These are phyloP conservation scores for Synodontis membranacea DNA, from an alignment of 2,113 vertebrate species.

Conservation along the genomic window DNA sequence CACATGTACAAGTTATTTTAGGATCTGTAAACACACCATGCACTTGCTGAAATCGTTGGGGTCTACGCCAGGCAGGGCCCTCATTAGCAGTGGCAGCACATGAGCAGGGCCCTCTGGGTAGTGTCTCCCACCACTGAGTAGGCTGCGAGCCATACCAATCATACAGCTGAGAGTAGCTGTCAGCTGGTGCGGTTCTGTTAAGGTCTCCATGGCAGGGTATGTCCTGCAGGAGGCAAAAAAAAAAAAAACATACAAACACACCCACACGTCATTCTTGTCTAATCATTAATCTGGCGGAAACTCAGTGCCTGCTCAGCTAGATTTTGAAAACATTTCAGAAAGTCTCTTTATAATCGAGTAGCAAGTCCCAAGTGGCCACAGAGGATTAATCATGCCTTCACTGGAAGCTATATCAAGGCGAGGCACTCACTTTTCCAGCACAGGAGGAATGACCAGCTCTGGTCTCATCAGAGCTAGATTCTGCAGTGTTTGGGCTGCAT, in stretches of 20 bases:
- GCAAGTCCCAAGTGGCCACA: constrained; percentile 6
- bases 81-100: constrained; percentile 96
- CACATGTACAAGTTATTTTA: background rate
- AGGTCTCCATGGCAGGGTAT: constrained; percentile 93
- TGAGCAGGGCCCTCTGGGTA: constrained; percentile 96
- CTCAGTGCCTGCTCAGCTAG: background rate
- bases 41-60: constrained; percentile 99
- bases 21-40: constrained; percentile 74
- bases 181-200: constrained; percentile 97
- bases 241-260: background rate
- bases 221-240: constrained; percentile 73
- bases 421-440: constrained; percentile 88
- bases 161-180: constrained; percentile 97
- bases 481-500: constrained; percentile 95
- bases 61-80: constrained; percentile 95
- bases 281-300: constrained; percentile 1
- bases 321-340: constrained; percentile 20
- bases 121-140: constrained; percentile 86
- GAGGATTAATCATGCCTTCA: background rate
- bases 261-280: constrained; percentile 1
- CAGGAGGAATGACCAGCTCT: constrained; percentile 94
- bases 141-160: constrained; percentile 93
- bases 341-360: constrained; percentile 1
- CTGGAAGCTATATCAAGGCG: background rate
- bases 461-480: constrained; percentile 96